Evolutionary conservation across 2,113 vertebrate species (phyloP).

Genomic region (Picathartes gymnocephalus): DNA sequence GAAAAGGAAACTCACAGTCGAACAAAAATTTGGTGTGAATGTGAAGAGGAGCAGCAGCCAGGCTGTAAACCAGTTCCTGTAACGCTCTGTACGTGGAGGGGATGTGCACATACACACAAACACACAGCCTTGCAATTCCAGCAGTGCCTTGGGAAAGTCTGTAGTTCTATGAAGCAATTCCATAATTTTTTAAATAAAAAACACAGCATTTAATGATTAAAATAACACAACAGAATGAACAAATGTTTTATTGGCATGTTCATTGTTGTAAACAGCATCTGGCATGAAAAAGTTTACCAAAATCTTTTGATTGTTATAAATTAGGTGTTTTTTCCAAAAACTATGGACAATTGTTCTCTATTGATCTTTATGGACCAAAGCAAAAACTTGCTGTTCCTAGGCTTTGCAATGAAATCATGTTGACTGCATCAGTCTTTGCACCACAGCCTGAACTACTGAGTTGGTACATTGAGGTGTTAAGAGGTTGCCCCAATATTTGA

Average conservation of each 20-base stretch:
- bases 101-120: neutral
- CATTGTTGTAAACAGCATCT: slow-evolving; percentile 92
- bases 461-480: slow-evolving; percentile 61
- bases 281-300: slow-evolving; percentile 86
- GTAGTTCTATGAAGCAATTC: neutral
- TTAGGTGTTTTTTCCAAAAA: slow-evolving; percentile 73
- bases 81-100: rapidly evolving
- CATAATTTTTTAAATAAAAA: neutral
- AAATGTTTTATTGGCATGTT: slow-evolving; percentile 94
- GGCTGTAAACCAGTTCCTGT: neutral
- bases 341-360: slow-evolving; percentile 67
- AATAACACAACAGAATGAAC: slow-evolving; percentile 77
- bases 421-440: slow-evolving; percentile 58
- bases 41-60: neutral
- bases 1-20: neutral
- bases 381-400: slow-evolving; percentile 62
- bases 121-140: neutral
- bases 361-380: slow-evolving; percentile 69
- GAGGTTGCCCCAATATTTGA: slow-evolving; percentile 50
- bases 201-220: slow-evolving; percentile 71
- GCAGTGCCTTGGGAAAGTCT: neutral
- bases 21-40: neutral
- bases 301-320: slow-evolving; percentile 81
- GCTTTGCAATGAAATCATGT: slow-evolving; percentile 68
- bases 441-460: slow-evolving; percentile 57